Base-by-base conservation (phyloP, 2,888 invertebrate species). In the Amphiduros pacificus region DNA sequence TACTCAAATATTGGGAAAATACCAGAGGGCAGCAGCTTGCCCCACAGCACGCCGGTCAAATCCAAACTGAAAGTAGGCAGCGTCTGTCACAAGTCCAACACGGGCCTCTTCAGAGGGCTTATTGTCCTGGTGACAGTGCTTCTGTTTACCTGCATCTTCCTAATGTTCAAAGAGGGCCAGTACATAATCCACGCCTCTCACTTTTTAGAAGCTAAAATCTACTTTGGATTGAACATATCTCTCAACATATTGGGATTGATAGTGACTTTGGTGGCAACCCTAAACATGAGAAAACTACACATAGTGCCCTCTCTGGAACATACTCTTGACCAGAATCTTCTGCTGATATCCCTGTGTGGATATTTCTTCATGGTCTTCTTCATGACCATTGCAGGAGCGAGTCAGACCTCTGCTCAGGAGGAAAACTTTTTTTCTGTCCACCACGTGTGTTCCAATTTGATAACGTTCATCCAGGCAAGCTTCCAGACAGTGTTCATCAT, bases 401-500 rank as follows among this genome's bases (percentile, higher is more conserved):
- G 6, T 17, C 20, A 22, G 5, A 22, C 22, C 20, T 4, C 36
- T 31, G 2, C 31, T 31, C 50, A 22, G 5, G 44, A 44, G n/a
- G 44, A n/a, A 9, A 17, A 44, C n/a, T 22, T 24, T 9, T 27
- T n/a, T 5, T 44, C 29, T 11, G 48, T 14, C n/a, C 32, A 60
- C 11, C 20, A 28, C 4, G 36, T 63, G 14, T 17, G 26, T 24
- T 32, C 29, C 2, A 22, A 28, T n/a, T 17, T 63, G 14, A 14
- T 60, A 2, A 20, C 44, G n/a, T 50, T 60, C 24, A 4, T 48
- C 0, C 44, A 48, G 22, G 32, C 31, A 1, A 32, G 54, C 22
- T 17, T 53, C 14, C 63, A 63, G 29, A 40, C 51, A 5, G 36
- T 53, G 4, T 63, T 63, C 52, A 63, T 63, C 26, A 28, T 60